These are phyloP conservation scores for Cactoblastis cactorum DNA, from an alignment of 2,888 invertebrate species.

Conservation along the genomic window DNA sequence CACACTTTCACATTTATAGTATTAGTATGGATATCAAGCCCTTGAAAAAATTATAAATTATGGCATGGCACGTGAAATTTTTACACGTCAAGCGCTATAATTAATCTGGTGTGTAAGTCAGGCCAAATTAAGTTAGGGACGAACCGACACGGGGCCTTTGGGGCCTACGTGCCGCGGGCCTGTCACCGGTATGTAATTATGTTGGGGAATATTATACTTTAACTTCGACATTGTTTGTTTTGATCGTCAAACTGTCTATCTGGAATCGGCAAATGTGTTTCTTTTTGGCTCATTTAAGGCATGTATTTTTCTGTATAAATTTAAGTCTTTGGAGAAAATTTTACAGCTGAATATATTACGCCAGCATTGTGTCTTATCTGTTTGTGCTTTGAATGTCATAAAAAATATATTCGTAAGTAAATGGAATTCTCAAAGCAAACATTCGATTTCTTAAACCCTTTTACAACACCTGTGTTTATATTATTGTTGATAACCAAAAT, in stretches of 20 bases:
- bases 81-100: constrained; percentile 6
- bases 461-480: too few species aligned
- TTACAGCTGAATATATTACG: too few species aligned
- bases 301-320: too few species aligned
- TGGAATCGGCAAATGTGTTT: too few species aligned
- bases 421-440: too few species aligned
- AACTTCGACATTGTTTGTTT: not conserved
- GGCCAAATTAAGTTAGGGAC: constrained; percentile 8
- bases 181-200: constrained; percentile 8
- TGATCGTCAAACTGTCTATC: not conserved
- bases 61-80: not conserved
- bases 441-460: too few species aligned
- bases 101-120: constrained; percentile 8
- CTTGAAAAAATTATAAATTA: not conserved
- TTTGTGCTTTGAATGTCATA: too few species aligned
- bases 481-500: not conserved
- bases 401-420: too few species aligned
- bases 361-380: too few species aligned
- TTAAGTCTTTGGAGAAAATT: too few species aligned
- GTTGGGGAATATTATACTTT: not conserved
- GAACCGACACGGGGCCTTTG: not conserved
- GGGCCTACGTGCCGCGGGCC: not conserved
- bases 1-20: too few species aligned
- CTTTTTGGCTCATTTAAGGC: too few species aligned
- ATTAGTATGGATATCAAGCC: not conserved